Evolutionary conservation across 1,140 invertebrate species (phyloP).

Genomic region (Manduca sexta): DNA sequence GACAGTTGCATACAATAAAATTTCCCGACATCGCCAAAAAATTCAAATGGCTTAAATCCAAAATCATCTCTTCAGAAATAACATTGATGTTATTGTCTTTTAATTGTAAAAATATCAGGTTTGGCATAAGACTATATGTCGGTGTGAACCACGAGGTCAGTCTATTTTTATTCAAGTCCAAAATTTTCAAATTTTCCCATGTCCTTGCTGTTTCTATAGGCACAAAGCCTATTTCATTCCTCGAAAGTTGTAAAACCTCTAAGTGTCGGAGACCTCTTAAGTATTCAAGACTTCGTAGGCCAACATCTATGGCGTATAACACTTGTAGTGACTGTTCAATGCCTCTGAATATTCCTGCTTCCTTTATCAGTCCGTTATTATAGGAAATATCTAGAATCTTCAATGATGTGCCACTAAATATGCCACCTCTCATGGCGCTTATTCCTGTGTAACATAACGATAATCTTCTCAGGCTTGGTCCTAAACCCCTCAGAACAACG

Average conservation of each 20-base stretch:
- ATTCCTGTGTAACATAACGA: conserved; percentile 71
- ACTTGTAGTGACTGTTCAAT: conserved; percentile 59
- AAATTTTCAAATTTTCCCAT: conserved; percentile 55
- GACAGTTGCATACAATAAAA: conserved; percentile 73
- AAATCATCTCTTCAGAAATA: conserved; percentile 65
- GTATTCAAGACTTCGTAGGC: conserved; percentile 47
- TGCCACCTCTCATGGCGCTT: conserved; percentile 31
- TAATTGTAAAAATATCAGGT: conserved; percentile 59
- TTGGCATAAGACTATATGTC: conserved; percentile 46
- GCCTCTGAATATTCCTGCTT: conserved; percentile 33
- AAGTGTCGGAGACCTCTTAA: conserved; percentile 52
- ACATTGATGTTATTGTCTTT: conserved; percentile 72
- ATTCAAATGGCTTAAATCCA: conserved; percentile 51
- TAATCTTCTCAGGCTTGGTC: conserved; percentile 52
- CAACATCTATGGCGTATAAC: conserved; percentile 62
- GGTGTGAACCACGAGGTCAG: conserved; percentile 66
- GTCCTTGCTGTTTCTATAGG: conserved; percentile 22
- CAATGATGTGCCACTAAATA: conserved; percentile 59
- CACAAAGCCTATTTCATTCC: conserved; percentile 65
- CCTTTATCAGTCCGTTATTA: conserved; percentile 41
- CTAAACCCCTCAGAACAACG: conserved; percentile 45
- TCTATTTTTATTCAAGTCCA: conserved; percentile 71
- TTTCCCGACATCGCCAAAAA: conserved; percentile 68
- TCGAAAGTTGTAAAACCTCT: conserved; percentile 52
- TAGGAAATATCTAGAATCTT: conserved; percentile 72